These are phyloP conservation scores for Troides helena DNA, from an alignment of 2,888 invertebrate genomes.

Conservation along the genomic window DNA sequence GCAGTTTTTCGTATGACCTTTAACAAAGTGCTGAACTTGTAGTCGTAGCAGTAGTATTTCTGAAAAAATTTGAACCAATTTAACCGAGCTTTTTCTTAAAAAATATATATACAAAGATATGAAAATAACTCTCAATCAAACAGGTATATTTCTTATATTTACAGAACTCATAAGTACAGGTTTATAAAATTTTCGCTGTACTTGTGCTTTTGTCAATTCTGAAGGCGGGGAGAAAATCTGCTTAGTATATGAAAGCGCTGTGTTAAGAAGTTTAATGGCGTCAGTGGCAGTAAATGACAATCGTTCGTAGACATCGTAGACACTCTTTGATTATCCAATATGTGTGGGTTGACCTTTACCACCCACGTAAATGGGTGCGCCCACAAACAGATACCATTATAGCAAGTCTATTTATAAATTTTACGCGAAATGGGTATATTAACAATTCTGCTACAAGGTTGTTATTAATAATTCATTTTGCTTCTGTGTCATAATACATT, in stretches of 20 bases:
- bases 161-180: too few relatives aligned
- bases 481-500: not conserved
- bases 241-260: not conserved
- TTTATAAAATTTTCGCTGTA: too few relatives aligned
- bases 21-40: too few relatives aligned
- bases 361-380: conserved; percentile 15
- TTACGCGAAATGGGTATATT: not conserved
- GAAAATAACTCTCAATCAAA: too few relatives aligned
- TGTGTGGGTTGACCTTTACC: conserved; percentile 25
- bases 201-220: too few relatives aligned
- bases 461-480: not conserved
- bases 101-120: too few relatives aligned
- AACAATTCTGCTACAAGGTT: not conserved
- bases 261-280: not conserved
- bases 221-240: not conserved
- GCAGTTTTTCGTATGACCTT: too few relatives aligned
- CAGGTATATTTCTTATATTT: too few relatives aligned
- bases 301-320: conserved; percentile 20
- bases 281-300: conserved; percentile 4
- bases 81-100: too few relatives aligned
- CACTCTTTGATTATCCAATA: conserved; percentile 18
- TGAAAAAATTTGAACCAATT: too few relatives aligned
- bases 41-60: too few relatives aligned
- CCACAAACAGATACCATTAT: conserved; percentile 17
- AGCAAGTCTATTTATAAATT: conserved; percentile 17